Evolutionary conservation across 2,113 vertebrate genomes (phyloP).

Genomic region (Tetrao urogallus): DNA sequence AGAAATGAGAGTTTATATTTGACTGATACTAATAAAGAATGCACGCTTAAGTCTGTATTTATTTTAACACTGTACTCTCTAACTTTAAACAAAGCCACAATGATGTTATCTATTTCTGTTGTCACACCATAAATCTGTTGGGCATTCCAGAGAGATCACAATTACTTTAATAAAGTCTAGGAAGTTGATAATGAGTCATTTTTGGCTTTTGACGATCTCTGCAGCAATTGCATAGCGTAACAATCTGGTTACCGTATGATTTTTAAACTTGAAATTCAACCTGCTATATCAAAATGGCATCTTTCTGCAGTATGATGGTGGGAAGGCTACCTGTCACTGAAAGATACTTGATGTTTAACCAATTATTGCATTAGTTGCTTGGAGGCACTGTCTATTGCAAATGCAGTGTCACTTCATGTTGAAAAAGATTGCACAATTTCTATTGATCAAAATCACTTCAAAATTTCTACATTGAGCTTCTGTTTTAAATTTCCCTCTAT

Average conservation of each 20-base stretch:
- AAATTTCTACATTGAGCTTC: not conserved
- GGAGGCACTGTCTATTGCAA: not conserved
- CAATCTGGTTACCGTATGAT: not conserved
- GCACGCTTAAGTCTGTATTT: not conserved
- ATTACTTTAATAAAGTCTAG: not conserved
- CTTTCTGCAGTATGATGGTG: not conserved
- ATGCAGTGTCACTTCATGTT: not conserved
- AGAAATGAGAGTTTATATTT: not conserved
- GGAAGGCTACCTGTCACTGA: not conserved
- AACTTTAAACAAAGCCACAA: not conserved
- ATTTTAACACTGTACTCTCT: not conserved
- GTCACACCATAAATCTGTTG: not conserved
- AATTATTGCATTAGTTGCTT: not conserved
- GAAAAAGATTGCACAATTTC: not conserved
- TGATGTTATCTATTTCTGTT: not conserved
- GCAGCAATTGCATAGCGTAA: not conserved
- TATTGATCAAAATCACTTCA: not conserved
- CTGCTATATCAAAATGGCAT: not conserved
- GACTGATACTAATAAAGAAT: not conserved
- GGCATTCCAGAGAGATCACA: not conserved
- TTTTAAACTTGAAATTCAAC: not conserved
- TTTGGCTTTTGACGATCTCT: conserved; percentile 3
- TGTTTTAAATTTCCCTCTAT: not conserved
- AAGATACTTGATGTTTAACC: not conserved
- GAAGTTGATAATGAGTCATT: not conserved